phyloP scores from a whole-genome alignment of 2,888 invertebrate genomes.

The Agrotis exclamationis region DNA sequence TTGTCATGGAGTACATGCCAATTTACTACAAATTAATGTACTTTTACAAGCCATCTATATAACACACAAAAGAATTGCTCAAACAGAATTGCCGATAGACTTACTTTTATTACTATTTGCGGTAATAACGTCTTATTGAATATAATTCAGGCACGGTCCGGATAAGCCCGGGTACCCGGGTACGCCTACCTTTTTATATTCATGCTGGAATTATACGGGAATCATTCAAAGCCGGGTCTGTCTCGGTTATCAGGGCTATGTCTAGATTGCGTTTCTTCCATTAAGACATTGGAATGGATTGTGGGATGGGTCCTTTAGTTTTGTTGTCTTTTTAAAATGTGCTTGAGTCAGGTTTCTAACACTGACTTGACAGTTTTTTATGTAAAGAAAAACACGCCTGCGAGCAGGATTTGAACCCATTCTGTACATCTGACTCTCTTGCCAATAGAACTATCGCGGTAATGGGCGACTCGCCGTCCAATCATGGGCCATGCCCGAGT shows the following conservation, averaged over 20 bases:
- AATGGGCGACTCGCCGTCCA: no score
- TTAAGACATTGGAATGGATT: slow-evolving; percentile 9
- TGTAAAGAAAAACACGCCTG: no score
- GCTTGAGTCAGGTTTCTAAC: no score
- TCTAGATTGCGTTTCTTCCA: slow-evolving; percentile 22
- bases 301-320: neutral
- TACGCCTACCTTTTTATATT: slow-evolving; percentile 62
- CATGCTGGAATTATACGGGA: slow-evolving; percentile 61
- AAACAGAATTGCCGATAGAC: slow-evolving; percentile 30
- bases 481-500: no score
- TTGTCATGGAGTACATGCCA: neutral
- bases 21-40: slow-evolving; percentile 7
- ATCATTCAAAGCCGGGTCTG: slow-evolving; percentile 41
- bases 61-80: slow-evolving; percentile 21
- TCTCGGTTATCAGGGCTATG: slow-evolving; percentile 9
- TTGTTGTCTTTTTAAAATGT: slow-evolving; percentile 11
- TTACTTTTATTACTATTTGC: slow-evolving; percentile 53
- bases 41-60: neutral
- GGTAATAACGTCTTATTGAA: slow-evolving; percentile 59
- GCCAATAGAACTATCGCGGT: no score
- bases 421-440: no score
- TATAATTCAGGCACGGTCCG: slow-evolving; percentile 53
- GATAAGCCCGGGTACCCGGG: slow-evolving; percentile 31
- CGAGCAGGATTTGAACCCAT: no score
- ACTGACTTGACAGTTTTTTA: no score